Evolutionary conservation across 2,797 vertebrate species (phyloP).

Genomic region (Phylloscopus collybita): DNA sequence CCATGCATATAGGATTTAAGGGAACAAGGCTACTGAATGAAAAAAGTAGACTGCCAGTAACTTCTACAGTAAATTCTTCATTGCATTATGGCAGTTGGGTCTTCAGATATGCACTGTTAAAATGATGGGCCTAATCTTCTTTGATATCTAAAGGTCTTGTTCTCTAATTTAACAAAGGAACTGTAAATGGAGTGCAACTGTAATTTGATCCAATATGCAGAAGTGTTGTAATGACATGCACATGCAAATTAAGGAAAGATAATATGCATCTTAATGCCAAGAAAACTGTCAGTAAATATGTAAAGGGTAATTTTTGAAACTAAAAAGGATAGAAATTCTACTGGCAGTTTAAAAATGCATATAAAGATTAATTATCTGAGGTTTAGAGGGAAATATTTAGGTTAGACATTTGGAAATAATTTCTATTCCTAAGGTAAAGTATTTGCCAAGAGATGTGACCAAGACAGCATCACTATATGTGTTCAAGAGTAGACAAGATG

Average conservation of each 20-base stretch:
- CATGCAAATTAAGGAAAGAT: neutral
- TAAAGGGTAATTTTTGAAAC: neutral
- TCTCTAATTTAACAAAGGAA: neutral
- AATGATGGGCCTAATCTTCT: neutral
- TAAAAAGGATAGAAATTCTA: neutral
- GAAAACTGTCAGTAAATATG: neutral
- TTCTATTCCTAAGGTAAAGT: constrained; percentile 34
- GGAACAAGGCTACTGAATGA: neutral
- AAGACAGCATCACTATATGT: constrained; percentile 38
- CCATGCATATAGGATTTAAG: neutral
- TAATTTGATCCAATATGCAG: neutral
- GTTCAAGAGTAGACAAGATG: constrained; percentile 43
- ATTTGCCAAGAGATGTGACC: constrained; percentile 66
- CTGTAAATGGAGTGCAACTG: neutral
- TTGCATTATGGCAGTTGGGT: neutral
- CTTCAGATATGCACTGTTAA: neutral
- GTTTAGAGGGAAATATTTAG: constrained; percentile 32
- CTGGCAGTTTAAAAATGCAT: neutral
- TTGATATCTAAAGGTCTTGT: neutral
- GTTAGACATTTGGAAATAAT: constrained; percentile 57
- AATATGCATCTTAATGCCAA: neutral
- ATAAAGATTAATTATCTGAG: constrained; percentile 48
- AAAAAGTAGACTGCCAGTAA: neutral
- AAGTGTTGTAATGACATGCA: neutral
- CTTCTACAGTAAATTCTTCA: neutral